Conservation (phyloP, 2,888 invertebrate species). For the Ariolimax columbianus region DNA sequence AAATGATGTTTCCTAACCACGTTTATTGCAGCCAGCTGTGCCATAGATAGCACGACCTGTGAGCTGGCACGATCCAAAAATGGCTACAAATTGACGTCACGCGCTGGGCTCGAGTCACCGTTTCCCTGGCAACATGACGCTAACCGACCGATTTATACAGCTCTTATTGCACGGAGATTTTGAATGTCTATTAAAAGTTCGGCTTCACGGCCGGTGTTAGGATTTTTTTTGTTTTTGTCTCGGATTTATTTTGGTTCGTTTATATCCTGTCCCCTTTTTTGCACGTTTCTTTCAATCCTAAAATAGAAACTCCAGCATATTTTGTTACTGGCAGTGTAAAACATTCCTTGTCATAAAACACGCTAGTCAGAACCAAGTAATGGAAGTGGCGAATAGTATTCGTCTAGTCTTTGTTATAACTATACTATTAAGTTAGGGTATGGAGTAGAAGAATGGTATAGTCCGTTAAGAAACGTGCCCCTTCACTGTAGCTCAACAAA, state of each 20-base stretch:
- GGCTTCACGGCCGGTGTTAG: conserved; percentile 23
- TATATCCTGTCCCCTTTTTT: conserved; percentile 12
- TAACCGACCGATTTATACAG: conserved; percentile 43
- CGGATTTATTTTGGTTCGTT: background rate
- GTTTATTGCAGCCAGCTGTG: conserved; percentile 35
- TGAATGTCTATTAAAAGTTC: conserved; percentile 39
- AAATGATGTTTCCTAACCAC: conserved; percentile 38
- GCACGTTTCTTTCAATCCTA: conserved; percentile 14
- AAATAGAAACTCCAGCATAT: conserved; percentile 27
- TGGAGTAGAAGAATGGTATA: no score
- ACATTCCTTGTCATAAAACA: background rate
- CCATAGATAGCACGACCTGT: conserved; percentile 46
- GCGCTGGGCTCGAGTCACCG: conserved; percentile 37
- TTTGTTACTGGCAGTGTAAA: background rate
- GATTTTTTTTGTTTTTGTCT: background rate
- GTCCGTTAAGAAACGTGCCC: no score
- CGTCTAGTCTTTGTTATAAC: no score
- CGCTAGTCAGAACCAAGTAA: background rate
- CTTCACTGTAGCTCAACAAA: no score
- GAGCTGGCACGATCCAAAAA: conserved; percentile 35
- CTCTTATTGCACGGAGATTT: conserved; percentile 43
- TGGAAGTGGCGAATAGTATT: no score
- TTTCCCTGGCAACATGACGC: conserved; percentile 46
- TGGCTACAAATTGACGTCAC: conserved; percentile 47
- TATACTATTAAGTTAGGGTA: no score